These are phyloP conservation scores for Misgurnus anguillicaudatus DNA, from an alignment of 2,113 vertebrate genomes.

Conservation along the genomic window DNA sequence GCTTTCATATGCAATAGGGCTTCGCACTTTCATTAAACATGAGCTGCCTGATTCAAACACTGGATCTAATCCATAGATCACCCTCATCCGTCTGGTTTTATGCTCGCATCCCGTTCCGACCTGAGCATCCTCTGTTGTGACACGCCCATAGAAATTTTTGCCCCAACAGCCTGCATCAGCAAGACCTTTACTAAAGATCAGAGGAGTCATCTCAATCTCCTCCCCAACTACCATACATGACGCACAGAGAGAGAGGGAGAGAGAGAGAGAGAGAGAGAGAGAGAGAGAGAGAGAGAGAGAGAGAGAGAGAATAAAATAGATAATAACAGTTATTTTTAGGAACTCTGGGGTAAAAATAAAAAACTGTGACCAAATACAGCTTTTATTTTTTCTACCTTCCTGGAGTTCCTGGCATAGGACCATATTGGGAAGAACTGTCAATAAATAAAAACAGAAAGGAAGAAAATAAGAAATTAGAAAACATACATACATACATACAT, in stretches of 20 bases:
- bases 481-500: no score
- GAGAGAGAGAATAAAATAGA: not conserved
- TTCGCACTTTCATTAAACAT: constrained; percentile 89
- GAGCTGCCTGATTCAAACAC: constrained; percentile 88
- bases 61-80: constrained; percentile 92
- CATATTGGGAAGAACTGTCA: constrained; percentile 18
- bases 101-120: constrained; percentile 71
- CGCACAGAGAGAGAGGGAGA: constrained; percentile 19
- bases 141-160: constrained; percentile 90
- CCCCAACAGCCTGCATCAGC: constrained; percentile 88
- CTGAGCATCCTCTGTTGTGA: constrained; percentile 79
- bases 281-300: constrained; percentile 38
- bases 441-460: not conserved
- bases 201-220: constrained; percentile 96
- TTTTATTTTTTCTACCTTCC: constrained; percentile 23
- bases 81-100: constrained; percentile 86
- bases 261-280: constrained; percentile 25
- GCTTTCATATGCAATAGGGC: constrained; percentile 86
- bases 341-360: not conserved
- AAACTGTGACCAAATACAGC: not conserved
- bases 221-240: constrained; percentile 81
- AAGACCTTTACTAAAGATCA: constrained; percentile 90
- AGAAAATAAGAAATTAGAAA: not conserved
- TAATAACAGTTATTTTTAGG: not conserved
- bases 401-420: not conserved